Evolutionary conservation across 2,888 invertebrate species (phyloP).

Genomic region (Nudaria mundana): DNA sequence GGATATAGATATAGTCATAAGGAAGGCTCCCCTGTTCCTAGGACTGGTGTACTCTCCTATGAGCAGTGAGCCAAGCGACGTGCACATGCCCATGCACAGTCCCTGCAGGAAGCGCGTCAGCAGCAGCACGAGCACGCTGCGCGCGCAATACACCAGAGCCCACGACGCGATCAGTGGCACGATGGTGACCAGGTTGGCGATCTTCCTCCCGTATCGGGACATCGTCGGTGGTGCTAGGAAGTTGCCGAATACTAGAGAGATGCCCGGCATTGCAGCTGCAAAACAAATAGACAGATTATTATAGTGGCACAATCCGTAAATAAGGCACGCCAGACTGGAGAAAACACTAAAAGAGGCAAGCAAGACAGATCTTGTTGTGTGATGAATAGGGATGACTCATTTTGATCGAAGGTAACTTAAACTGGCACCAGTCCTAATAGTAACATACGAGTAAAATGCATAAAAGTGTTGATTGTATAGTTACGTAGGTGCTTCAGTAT

Average conservation of each 20-base stretch:
- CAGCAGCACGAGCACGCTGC: constrained; percentile 48
- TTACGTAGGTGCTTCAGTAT: too few relatives aligned
- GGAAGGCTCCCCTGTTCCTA: constrained; percentile 79
- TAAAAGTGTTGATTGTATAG: neutral
- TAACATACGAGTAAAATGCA: neutral
- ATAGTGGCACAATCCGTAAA: too few relatives aligned
- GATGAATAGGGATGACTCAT: too few relatives aligned
- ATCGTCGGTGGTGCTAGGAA: constrained; percentile 52
- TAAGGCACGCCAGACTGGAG: too few relatives aligned
- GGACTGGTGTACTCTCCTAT: constrained; percentile 81
- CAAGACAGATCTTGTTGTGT: too few relatives aligned
- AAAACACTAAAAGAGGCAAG: too few relatives aligned
- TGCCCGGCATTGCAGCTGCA: constrained; percentile 47
- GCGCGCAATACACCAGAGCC: constrained; percentile 58
- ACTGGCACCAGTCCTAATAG: too few relatives aligned
- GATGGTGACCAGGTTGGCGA: constrained; percentile 62
- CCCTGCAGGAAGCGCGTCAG: constrained; percentile 64
- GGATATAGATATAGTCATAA: constrained; percentile 81
- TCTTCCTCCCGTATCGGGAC: constrained; percentile 73
- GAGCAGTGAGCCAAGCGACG: constrained; percentile 69
- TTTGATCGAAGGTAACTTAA: too few relatives aligned
- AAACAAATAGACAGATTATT: too few relatives aligned
- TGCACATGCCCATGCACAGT: constrained; percentile 73
- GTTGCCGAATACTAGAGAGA: constrained; percentile 44
- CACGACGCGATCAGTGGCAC: constrained; percentile 72